Conservation (phyloP, 35 echinoderm and acorn worm species). For the Holothuria glaberrima region DNA sequence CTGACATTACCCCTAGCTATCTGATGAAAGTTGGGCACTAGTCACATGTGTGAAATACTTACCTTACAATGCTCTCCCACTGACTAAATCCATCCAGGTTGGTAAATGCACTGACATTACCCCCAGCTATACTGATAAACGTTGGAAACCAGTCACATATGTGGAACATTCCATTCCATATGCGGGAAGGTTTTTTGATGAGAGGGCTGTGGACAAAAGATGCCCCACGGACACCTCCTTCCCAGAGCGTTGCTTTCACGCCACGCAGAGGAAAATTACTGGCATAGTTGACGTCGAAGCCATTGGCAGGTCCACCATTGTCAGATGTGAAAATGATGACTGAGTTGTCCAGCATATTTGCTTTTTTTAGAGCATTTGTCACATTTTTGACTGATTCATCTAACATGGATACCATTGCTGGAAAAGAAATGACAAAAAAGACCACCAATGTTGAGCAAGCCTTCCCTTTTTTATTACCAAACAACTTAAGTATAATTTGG, state of each 20-base stretch:
- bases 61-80: constrained; percentile 80
- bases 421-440: background rate
- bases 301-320: constrained; percentile 88
- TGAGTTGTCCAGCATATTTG: constrained; percentile 75
- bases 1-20: constrained; percentile 79
- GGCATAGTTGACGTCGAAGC: constrained; percentile 86
- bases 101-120: constrained; percentile 51
- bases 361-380: constrained; percentile 66
- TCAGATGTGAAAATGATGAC: constrained; percentile 94
- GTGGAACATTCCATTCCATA: constrained; percentile 83
- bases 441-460: too few species aligned
- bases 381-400: constrained; percentile 89
- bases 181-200: constrained; percentile 70
- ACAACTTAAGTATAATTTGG: too few species aligned
- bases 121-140: constrained; percentile 78
- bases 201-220: constrained; percentile 75
- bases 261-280: constrained; percentile 93
- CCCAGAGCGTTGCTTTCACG: constrained; percentile 86
- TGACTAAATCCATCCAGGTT: constrained; percentile 80
- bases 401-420: constrained; percentile 88
- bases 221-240: constrained; percentile 85
- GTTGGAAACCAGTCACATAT: constrained; percentile 84
- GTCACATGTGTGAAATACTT: background rate
- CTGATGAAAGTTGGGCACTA: constrained; percentile 77
- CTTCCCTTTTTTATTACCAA: too few species aligned